Conservation (phyloP, 2,888 invertebrate species). For the Tineola bisselliella region DNA sequence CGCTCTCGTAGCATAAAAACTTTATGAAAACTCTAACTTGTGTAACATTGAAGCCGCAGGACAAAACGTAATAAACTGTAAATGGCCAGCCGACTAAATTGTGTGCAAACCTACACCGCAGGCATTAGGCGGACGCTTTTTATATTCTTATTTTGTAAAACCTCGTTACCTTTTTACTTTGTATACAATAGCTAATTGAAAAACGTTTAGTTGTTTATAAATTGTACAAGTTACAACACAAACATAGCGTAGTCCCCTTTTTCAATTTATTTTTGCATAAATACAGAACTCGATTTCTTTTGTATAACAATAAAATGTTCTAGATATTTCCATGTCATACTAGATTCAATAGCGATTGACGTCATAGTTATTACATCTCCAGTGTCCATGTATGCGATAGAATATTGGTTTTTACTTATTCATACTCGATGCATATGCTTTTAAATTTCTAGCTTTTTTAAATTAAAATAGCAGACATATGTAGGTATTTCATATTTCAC, state of each 20-base stretch:
- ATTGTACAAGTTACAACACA: too few relatives aligned
- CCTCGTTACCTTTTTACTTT: neutral
- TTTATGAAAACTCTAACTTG: slow-evolving; percentile 43
- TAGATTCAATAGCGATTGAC: neutral
- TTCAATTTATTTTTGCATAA: too few relatives aligned
- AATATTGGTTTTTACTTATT: slow-evolving; percentile 6
- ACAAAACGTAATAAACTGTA: slow-evolving; percentile 33
- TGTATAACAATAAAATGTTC: too few relatives aligned
- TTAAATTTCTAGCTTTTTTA: neutral
- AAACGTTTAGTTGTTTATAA: neutral
- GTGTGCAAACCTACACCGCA: neutral
- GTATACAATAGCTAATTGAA: neutral
- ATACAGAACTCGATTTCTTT: too few relatives aligned
- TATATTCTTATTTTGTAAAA: neutral
- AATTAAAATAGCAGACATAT: neutral
- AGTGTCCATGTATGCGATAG: neutral
- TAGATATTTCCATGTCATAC: neutral
- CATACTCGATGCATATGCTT: neutral
- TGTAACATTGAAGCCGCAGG: slow-evolving; percentile 18
- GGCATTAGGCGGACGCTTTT: neutral
- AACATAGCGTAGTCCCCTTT: too few relatives aligned
- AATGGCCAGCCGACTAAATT: neutral
- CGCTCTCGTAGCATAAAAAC: slow-evolving; percentile 46
- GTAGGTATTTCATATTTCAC: too few relatives aligned
- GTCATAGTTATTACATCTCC: neutral